Base-by-base conservation (phyloP, 92 coral and sea anemone genomes). In the Ricordea florida region DNA sequence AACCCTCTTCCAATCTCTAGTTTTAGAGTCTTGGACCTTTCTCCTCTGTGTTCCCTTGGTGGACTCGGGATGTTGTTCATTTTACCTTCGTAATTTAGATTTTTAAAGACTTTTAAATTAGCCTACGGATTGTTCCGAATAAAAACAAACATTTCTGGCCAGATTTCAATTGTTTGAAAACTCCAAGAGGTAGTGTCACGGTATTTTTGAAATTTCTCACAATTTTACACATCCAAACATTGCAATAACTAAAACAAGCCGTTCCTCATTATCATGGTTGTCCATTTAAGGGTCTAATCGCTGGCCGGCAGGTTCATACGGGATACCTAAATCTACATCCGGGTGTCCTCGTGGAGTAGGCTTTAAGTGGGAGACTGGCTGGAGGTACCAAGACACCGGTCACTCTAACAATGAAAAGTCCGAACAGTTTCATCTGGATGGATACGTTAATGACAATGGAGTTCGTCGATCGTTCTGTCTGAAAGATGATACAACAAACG, bases 391-490 rank as follows among this genome's bases (percentile, higher is more conserved):
- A 41, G 84, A 78, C 30, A 55, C 52, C 10, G 40, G 32, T 25
- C 5, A 31, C 7, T 42, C 74, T 0, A 57, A 36, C 30, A 84
- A 87, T 34, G 50, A 57, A 16, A 41, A 79, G 27, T 87, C 88
- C 4, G 15, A 49, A 6, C 31, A 25, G 8, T 57, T 74, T 45
- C 84, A 81, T 43, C 75, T 87, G 24, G 80, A 74, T 45, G 86
- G 80, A 18, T 41, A 45, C 47, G 86, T 80, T 20, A 40, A 70
- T 4, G 69, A 47, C 16, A 68, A 67, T 32, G 69, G 80, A 24
- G 66, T 87, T 38, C 56, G 68, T 23, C 59, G 86, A 72, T 84
- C 76, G 24, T 87, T 87, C 63, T 87, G 92, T 47, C 75, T 82
- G 67, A 87, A 87, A 53, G 76, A 67, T 18, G 44, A 49, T 16